These are phyloP conservation scores for Fulmarus glacialis DNA, from an alignment of 2,113 vertebrate genomes.

Conservation along the genomic window DNA sequence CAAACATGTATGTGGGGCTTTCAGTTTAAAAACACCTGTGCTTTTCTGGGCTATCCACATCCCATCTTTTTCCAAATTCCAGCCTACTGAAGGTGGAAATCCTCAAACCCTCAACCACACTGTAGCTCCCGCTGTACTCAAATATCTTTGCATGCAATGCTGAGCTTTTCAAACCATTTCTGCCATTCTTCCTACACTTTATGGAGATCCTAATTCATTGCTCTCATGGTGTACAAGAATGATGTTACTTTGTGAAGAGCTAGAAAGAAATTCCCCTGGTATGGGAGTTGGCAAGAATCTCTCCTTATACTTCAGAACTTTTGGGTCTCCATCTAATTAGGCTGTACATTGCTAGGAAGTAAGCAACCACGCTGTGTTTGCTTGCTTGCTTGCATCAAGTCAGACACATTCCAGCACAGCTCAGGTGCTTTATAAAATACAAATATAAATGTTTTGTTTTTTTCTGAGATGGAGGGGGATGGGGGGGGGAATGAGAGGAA, in stretches of 20 bases:
- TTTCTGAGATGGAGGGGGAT: neutral
- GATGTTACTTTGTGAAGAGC: neutral
- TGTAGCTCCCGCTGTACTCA: neutral
- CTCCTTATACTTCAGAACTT: neutral
- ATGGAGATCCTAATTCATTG: neutral
- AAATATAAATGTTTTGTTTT: neutral
- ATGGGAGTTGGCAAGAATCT: neutral
- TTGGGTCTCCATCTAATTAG: slow-evolving; percentile 23
- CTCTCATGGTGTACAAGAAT: neutral
- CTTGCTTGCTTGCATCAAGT: slow-evolving; percentile 10
- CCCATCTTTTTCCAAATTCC: neutral
- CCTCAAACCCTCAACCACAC: neutral
- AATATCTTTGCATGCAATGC: neutral
- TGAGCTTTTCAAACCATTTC: neutral
- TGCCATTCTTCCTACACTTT: neutral
- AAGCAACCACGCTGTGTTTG: slow-evolving; percentile 15
- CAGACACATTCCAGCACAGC: neutral
- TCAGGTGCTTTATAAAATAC: neutral
- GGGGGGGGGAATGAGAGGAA: neutral
- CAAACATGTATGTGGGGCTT: neutral
- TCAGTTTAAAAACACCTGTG: neutral
- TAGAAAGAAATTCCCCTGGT: neutral
- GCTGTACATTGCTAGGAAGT: neutral
- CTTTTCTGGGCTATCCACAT: neutral
- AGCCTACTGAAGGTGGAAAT: neutral